phyloP scores from a whole-genome alignment of 1,140 invertebrate genomes.

The Psix sp. region DNA sequence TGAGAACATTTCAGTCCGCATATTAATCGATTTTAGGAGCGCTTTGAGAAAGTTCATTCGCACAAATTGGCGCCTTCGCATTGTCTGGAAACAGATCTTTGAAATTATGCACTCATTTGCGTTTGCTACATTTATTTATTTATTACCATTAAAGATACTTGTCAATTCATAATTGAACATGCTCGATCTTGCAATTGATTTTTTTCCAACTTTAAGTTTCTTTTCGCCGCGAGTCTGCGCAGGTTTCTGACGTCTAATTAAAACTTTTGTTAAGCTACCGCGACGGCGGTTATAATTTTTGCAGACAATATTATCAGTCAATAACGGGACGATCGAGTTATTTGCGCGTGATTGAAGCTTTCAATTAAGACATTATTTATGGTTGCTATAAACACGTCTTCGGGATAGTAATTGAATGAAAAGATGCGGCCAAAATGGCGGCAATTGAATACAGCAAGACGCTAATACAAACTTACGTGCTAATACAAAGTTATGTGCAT shows the following conservation, averaged over 20 bases:
- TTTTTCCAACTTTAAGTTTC: constrained; percentile 18
- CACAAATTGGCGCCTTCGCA: no score
- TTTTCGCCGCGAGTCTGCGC: constrained; percentile 8
- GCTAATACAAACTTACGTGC: no score
- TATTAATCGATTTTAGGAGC: no score
- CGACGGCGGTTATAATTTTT: constrained; percentile 29
- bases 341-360: constrained; percentile 25
- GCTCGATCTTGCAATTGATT: constrained; percentile 15
- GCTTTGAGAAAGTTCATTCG: no score
- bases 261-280: constrained; percentile 43
- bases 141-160: no score
- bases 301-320: constrained; percentile 41
- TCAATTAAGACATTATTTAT: constrained; percentile 27
- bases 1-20: not conserved
- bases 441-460: no score
- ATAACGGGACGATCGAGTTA: constrained; percentile 18
- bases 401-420: constrained; percentile 9
- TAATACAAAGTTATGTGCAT: no score
- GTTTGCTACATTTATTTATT: no score
- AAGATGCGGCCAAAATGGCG: not conserved
- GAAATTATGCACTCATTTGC: no score
- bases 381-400: constrained; percentile 10
- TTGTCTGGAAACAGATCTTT: no score
- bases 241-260: constrained; percentile 46
- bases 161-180: constrained; percentile 1